Evolutionary conservation across 2,888 invertebrate genomes (phyloP).

Genomic region (Synanthedon tipuliformis): DNA sequence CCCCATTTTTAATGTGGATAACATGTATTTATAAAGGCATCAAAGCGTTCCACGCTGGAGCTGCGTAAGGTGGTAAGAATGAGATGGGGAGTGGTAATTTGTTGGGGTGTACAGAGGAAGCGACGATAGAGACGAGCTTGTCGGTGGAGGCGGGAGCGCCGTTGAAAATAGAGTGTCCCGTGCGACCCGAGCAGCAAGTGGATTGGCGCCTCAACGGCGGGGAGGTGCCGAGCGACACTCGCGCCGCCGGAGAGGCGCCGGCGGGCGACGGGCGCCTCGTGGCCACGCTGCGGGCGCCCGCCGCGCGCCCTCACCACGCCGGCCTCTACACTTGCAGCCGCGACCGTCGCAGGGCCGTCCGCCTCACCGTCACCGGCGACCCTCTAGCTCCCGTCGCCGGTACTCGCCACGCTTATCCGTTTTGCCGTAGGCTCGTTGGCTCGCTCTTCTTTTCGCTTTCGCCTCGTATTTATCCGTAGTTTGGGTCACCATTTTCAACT

Average conservation of each 20-base stretch:
- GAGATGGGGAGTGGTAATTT: slow-evolving; percentile 1
- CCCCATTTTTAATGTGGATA: too few species aligned
- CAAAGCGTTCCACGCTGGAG: too few species aligned
- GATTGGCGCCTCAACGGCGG: slow-evolving; percentile 4
- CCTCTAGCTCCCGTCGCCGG: neutral
- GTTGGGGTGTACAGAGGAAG: slow-evolving; percentile 5
- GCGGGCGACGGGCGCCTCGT: slow-evolving; percentile 17
- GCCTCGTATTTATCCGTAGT: neutral
- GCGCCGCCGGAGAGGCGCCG: slow-evolving; percentile 18
- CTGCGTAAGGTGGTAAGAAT: neutral
- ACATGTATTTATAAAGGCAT: too few species aligned
- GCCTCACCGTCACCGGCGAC: slow-evolving; percentile 5
- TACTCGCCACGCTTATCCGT: neutral
- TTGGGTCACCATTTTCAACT: neutral
- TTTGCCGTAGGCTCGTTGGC: neutral
- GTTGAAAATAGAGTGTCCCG: slow-evolving; percentile 45
- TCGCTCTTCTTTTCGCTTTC: neutral
- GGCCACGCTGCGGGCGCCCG: slow-evolving; percentile 17
- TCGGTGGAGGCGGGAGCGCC: slow-evolving; percentile 41
- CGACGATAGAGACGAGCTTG: slow-evolving; percentile 21
- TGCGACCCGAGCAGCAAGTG: slow-evolving; percentile 27
- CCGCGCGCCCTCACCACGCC: slow-evolving; percentile 32
- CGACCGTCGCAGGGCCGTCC: slow-evolving; percentile 4
- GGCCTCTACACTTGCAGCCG: slow-evolving; percentile 33
- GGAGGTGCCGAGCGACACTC: slow-evolving; percentile 25